Evolutionary conservation across 1,140 invertebrate genomes (phyloP).

Genomic region (Wiebesia pumilae): DNA sequence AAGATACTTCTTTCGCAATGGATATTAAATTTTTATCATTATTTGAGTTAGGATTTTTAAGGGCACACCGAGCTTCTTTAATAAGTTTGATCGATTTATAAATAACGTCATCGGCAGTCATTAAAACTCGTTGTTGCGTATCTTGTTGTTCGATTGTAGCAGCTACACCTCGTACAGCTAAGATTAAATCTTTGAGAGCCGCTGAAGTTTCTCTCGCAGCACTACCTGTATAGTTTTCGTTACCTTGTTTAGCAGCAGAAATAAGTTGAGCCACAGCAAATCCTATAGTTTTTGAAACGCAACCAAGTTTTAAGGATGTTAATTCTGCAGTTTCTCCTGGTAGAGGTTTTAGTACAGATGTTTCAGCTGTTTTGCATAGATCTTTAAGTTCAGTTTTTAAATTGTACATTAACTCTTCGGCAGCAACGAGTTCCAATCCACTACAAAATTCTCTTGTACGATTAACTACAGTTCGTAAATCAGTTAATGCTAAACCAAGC

Average conservation of each 20-base stretch:
- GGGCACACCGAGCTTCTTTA: conserved; percentile 83
- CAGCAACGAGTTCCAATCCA: conserved; percentile 89
- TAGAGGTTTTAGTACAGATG: conserved; percentile 84
- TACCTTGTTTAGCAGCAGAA: conserved; percentile 89
- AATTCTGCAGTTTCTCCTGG: conserved; percentile 91
- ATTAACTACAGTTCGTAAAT: conserved; percentile 86
- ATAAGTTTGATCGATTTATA: conserved; percentile 84
- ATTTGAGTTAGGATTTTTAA: conserved; percentile 79
- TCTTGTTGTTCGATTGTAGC: conserved; percentile 80
- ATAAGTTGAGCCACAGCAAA: conserved; percentile 86
- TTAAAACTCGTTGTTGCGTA: conserved; percentile 80
- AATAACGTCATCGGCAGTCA: conserved; percentile 87
- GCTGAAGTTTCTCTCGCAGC: conserved; percentile 88
- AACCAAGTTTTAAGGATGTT: conserved; percentile 82
- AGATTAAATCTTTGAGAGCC: conserved; percentile 82
- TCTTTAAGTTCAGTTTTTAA: conserved; percentile 89
- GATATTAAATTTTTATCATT: conserved; percentile 79
- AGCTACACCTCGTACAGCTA: conserved; percentile 82
- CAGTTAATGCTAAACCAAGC: conserved; percentile 84
- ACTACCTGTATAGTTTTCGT: conserved; percentile 88
- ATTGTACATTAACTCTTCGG: conserved; percentile 86
- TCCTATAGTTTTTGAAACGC: conserved; percentile 79
- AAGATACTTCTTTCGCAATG: conserved; percentile 80
- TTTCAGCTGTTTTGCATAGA: conserved; percentile 83
- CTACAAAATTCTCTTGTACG: conserved; percentile 91